Conservation (phyloP, 2,113 vertebrate genomes). For the Nibea albiflora region DNA sequence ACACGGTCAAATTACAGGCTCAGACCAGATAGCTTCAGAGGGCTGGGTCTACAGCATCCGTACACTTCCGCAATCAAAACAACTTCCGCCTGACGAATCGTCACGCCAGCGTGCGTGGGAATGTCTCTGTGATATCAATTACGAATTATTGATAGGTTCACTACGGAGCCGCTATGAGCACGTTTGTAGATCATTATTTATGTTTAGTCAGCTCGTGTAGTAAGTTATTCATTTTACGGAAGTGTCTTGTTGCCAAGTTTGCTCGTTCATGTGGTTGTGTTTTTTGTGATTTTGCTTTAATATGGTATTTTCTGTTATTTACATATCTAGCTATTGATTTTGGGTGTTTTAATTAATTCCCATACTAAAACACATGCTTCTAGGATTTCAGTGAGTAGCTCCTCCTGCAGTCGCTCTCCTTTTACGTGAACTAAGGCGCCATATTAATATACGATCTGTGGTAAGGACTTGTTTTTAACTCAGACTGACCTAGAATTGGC, state of each 20-base stretch:
- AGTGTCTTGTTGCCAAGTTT: too few species aligned
- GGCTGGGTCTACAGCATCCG: slow-evolving; percentile 35
- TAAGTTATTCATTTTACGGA: too few species aligned
- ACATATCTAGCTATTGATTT: background rate
- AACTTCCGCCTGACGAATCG: slow-evolving; percentile 56
- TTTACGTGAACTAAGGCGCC: background rate
- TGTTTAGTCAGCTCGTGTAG: too few species aligned
- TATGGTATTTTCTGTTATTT: background rate
- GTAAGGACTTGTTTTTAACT: background rate
- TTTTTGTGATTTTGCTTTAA: background rate
- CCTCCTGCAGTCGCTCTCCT: background rate
- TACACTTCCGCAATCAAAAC: slow-evolving; percentile 74
- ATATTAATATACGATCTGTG: background rate
- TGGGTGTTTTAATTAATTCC: too few species aligned
- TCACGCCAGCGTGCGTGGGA: background rate
- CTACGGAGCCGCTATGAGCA: too few species aligned
- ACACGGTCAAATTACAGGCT: background rate
- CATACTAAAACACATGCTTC: too few species aligned
- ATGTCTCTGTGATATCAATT: background rate
- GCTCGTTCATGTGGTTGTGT: too few species aligned
- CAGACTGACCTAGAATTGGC: background rate
- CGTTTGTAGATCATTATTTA: background rate
- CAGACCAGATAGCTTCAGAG: background rate
- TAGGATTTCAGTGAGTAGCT: too few species aligned
- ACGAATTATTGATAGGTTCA: background rate